Evolutionary conservation across 2,113 vertebrate species (phyloP), one percentile per base, ranked within the genome.

Genomic region (Epinephelus cyanopodus): DNA sequence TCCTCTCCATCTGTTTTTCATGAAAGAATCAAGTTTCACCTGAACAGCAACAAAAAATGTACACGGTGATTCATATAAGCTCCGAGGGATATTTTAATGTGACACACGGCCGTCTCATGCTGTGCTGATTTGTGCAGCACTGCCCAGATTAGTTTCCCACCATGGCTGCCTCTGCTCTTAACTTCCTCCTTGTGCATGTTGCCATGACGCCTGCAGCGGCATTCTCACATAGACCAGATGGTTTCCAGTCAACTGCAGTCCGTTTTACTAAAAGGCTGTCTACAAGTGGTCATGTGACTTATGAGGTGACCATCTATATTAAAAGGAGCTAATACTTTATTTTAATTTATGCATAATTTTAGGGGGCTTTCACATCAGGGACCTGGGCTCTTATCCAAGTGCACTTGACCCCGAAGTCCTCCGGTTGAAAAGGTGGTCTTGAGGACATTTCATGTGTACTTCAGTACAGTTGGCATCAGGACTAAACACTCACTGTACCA

Each of bases 141-240:
- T 81, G 54, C 69, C 61, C 70, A 68, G 77, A 86, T 75, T 62
- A 75, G 77, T 89, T 90, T 93, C 85, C 86, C 85, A 86, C 79
- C 69, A 80, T 62, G 75, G 66, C 67, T 77, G 62, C 65, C 74
- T 27, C 29, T 81, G 60, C 71, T 84, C 83, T 82, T 89, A 33
- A 87, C 87, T 83, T 89, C 83, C 83, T 88, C 61, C 84, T 80
- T 77, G 66, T 87, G 65, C 27, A 65, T 47, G 90, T 93, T 93
- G 79, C 87, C 76, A 90, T 85, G 90, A 79, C 62, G 61, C 86
- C 74, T 77, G 74, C 33, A 84, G 75, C 29, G 60, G 86, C 70
- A 88, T 90, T 88, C 85, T 89, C 68, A 70, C 75, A 62, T 57
- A 47, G 45, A 89, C 77, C 90, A 84, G 78, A 86, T 82, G 74